Conservation (phyloP, 2,113 vertebrate genomes). For the Pseudonaja textilis region DNA sequence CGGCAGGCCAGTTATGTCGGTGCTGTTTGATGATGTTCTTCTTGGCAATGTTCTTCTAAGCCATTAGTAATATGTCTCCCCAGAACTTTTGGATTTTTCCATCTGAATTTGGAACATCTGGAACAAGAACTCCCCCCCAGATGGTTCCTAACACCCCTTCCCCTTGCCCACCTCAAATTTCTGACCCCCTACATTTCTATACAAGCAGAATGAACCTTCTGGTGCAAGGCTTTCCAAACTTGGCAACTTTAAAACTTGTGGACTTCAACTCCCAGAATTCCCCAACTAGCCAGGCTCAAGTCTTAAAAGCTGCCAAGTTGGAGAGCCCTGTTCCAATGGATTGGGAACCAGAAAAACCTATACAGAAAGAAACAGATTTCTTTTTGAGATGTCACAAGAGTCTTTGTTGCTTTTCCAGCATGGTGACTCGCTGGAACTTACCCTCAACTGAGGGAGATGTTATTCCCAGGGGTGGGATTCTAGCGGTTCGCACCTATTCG, state of each 20-base stretch:
- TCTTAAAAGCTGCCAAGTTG: background rate
- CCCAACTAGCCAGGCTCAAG: background rate
- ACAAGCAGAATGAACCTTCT: background rate
- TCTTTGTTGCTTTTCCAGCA: background rate
- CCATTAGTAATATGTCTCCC: conserved; percentile 10
- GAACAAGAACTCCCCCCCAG: conserved; percentile 51
- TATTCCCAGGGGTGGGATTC: background rate
- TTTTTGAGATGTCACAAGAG: background rate
- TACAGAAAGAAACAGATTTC: background rate
- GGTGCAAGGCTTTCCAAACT: background rate
- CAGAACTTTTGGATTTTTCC: conserved; percentile 65
- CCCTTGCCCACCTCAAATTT: background rate
- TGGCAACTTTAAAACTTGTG: background rate
- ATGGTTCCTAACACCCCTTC: background rate
- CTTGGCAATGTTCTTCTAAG: background rate
- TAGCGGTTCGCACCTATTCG: too few relatives aligned
- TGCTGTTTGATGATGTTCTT: background rate
- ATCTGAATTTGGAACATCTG: conserved; percentile 55
- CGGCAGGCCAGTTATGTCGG: background rate
- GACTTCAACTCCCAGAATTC: background rate
- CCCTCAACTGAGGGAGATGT: background rate
- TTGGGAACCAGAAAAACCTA: background rate
- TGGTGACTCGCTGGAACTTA: background rate
- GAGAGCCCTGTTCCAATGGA: background rate
- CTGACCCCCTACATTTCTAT: background rate